Evolutionary conservation across 1,140 invertebrate genomes (phyloP), one percentile per base, ranked within the genome.

Genomic region (Mesaphorura yosii): DNA sequence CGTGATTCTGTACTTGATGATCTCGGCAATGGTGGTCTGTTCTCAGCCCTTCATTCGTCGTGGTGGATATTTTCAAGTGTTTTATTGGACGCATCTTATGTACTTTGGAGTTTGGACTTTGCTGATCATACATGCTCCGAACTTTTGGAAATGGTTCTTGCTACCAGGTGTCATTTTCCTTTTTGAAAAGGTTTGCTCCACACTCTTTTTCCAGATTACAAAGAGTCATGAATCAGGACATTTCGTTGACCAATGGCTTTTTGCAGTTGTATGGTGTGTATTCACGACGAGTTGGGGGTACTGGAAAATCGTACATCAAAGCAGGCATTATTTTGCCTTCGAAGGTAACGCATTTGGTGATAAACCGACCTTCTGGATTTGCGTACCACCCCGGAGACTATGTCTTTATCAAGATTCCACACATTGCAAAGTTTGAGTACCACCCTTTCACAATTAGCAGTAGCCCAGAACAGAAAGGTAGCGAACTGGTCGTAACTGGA

Each of bases 361-460:
- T 96, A 48, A 82, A 84, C 59, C 71, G 87, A 31, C 90, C 91
- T 1, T 72, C 77, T 0, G 79, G 86, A 64, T 93, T 96, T 66
- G 78, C 85, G 59, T 95, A 85, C 69, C 81, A 84, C 66, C 88
- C 91, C 0, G 93, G 92, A 0, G 93, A 96, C 70, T 97, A 95
- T 66, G 79, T 95, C n/a, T 96, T 91, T 64, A 81, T 95, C 0
- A 91, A 92, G 66, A 85, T 97, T 52, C 92, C 92, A 0, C 78
- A 77, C 4, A 91, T 96, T 58, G 89, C 93, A 1, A 80, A 80
- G 46, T 91, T 88, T 66, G 93, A 96, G 71, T 96, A 90, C 90
- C 92, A 96, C 79, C 91, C 92, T 1, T 95, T 97, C 64, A 95
- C 92, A 1, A 88, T 96, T 59, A 93, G 89, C 71, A 92, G 88